phyloP scores from a whole-genome alignment of 1,140 invertebrate species.

The Caenorhabditis tropicalis region DNA sequence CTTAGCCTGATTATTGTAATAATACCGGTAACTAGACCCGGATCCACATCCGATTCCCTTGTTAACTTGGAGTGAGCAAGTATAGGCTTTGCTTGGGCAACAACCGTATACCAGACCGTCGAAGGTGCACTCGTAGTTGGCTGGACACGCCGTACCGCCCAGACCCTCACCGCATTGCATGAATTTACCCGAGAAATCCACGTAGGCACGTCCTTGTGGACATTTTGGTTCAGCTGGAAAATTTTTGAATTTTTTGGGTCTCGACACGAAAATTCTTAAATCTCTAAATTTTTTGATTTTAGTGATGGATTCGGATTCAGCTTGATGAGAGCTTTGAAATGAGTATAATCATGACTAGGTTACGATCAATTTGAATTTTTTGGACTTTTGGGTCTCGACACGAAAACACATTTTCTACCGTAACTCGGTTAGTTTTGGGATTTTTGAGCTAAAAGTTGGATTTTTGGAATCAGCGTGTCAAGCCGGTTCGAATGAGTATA shows the following conservation, averaged over 20 bases:
- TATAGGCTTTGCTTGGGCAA: constrained; percentile 58
- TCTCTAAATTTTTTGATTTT: no score
- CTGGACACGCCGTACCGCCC: constrained; percentile 46
- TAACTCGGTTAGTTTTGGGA: no score
- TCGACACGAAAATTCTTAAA: no score
- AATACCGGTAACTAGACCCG: constrained; percentile 55
- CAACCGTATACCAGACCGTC: constrained; percentile 58
- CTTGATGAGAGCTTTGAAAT: no score
- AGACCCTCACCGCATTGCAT: constrained; percentile 48
- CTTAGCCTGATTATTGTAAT: constrained; percentile 56
- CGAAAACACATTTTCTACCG: no score
- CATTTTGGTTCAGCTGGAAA: constrained; percentile 71
- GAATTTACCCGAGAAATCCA: constrained; percentile 66
- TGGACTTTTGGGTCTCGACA: no score
- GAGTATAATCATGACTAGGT: no score
- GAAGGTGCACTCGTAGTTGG: constrained; percentile 57
- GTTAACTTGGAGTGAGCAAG: constrained; percentile 54
- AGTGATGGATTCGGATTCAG: no score
- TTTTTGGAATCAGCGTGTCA: neutral
- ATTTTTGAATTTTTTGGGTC: neutral
- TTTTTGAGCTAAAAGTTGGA: neutral
- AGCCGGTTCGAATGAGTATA: no score
- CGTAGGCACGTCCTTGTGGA: constrained; percentile 66
- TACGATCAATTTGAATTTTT: no score
- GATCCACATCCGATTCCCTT: constrained; percentile 56